phyloP scores from a whole-genome alignment of 2,113 vertebrate genomes.

The Phylloscopus trochiloides region DNA sequence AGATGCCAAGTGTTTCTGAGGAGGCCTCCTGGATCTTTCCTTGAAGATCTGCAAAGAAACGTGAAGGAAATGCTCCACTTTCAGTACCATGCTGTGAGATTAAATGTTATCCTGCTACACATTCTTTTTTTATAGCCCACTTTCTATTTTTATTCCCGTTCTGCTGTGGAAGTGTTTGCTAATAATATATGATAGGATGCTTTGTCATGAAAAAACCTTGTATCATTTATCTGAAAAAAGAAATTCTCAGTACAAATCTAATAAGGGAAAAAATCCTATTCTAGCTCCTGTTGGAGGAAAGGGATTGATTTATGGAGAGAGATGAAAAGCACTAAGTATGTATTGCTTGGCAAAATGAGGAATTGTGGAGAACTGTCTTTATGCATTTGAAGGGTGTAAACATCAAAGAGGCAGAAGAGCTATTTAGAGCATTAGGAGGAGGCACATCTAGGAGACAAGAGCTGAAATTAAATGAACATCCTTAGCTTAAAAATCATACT shows the following conservation, averaged over 20 bases:
- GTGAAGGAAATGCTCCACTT: conserved; percentile 41
- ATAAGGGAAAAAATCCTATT: conserved; percentile 57
- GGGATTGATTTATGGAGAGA: conserved; percentile 66
- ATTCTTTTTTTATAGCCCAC: conserved; percentile 58
- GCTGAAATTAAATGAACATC: conserved; percentile 67
- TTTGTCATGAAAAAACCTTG: conserved; percentile 63
- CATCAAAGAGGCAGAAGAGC: conserved; percentile 60
- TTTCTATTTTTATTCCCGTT: conserved; percentile 66
- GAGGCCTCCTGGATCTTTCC: conserved; percentile 35
- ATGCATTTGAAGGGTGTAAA: conserved; percentile 69
- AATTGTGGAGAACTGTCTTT: conserved; percentile 66
- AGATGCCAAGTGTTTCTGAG: neutral
- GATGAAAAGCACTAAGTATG: conserved; percentile 68
- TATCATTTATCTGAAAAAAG: conserved; percentile 66
- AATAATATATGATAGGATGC: conserved; percentile 65
- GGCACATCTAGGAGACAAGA: conserved; percentile 47
- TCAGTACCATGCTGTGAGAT: conserved; percentile 26
- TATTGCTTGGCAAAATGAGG: conserved; percentile 70
- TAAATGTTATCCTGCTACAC: conserved; percentile 43
- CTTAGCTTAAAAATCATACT: conserved; percentile 61
- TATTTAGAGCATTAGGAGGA: conserved; percentile 62
- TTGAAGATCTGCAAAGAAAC: conserved; percentile 26
- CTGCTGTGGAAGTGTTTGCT: conserved; percentile 58
- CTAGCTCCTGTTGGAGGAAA: conserved; percentile 49
- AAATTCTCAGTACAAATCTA: conserved; percentile 68